Base-by-base conservation (phyloP, 1,140 invertebrate genomes). In the Babylonia areolata region DNA sequence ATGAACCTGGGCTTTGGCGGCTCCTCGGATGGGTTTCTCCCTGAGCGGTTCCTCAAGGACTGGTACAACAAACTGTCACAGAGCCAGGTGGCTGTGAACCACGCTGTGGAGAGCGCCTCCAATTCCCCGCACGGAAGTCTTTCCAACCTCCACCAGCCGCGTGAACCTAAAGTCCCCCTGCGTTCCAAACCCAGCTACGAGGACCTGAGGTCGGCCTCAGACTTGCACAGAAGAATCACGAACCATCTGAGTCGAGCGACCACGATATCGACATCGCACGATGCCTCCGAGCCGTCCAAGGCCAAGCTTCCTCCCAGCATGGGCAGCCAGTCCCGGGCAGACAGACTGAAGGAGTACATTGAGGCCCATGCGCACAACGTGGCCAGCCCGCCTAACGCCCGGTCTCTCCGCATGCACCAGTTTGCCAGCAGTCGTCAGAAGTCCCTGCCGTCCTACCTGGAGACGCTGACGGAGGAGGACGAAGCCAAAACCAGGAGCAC, bases 401-500 rank as follows among this genome's bases (percentile, higher is more conserved):
- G 85, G n/a, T 39, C 83, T 2, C 81, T n/a, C 33, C 86, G 89
- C 54, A 88, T 90, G n/a, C 89, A 89, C 77, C 87, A 89, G 37
- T 93, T 92, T 87, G 89, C 89, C 9, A 84, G 73, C 69, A 79
- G 83, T 33, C 87, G 91, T 31, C 92, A 93, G 73, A 92, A 92
- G 46, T 93, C 93, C 12, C 64, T 93, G 40, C 93, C 92, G 33
- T 80, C 90, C n/a, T 91, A 86, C 83, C 86, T 93, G 15, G 93
- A 93, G 77, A 92, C 92, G 23, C 64, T 93, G 28, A 89, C 84
- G 39, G 92, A 93, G 80, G 91, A 93, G 83, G 93, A 93, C 39
- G 92, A 92, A 86, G 81, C 75, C 73, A 75, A 81, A 17, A 85
- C 87, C 35, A 88, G 88, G 85, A 82, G 80, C 23, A 80, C 85